Evolutionary conservation across 2,113 vertebrate species (phyloP).

Genomic region (Kryptolebias marmoratus): DNA sequence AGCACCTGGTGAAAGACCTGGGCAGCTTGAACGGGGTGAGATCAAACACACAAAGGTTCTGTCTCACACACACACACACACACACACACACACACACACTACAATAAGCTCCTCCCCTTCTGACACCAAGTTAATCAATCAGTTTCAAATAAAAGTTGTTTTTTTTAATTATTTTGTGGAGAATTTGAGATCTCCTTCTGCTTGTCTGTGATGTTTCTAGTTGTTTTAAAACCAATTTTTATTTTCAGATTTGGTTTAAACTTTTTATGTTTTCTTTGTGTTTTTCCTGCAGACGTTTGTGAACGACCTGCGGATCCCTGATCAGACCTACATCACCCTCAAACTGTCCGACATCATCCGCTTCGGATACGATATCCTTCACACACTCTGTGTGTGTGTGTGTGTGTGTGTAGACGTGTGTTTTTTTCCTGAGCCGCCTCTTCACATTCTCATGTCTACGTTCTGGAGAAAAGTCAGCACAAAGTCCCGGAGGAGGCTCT

Average conservation of each 20-base stretch:
- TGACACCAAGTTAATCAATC: constrained; percentile 13
- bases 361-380: constrained; percentile 99
- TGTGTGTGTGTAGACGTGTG: constrained; percentile 9
- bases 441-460: constrained; percentile 91
- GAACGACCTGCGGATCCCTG: constrained; percentile 95
- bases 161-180: no score
- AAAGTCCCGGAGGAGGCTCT: constrained; percentile 96
- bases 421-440: constrained; percentile 75
- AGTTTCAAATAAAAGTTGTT: neutral
- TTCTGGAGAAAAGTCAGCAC: constrained; percentile 94
- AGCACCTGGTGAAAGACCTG: constrained; percentile 96
- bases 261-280: neutral
- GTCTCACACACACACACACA: neutral
- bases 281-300: constrained; percentile 89
- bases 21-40: constrained; percentile 97
- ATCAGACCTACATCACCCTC: constrained; percentile 96
- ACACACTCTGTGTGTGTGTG: neutral
- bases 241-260: neutral
- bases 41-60: neutral
- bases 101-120: neutral
- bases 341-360: constrained; percentile 92
- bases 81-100: neutral
- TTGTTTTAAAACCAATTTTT: neutral
- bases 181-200: neutral
- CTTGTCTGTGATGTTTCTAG: neutral